Percentiles rank a stretch among this genome's conserved stretches.
phyloP scores from a whole-genome alignment of 1,140 invertebrate species.

The Drosophila parabipectinata region DNA sequence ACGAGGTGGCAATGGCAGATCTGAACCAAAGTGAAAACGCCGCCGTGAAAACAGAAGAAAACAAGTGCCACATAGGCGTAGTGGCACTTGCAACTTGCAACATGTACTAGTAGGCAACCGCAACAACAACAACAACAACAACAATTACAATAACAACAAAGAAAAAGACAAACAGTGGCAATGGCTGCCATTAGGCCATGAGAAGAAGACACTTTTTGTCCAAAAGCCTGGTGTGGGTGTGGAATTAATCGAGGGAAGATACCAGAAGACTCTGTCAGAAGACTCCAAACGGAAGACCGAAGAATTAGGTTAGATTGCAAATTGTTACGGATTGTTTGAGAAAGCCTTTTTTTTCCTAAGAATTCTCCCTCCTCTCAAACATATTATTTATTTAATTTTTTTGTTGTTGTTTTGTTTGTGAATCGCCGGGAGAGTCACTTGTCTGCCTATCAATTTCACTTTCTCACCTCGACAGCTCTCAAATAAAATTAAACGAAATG shows the following conservation, averaged over 20 bases:
- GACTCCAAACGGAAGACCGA: conserved; percentile 26
- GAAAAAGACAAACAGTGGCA: conserved; percentile 75
- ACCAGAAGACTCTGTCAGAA: background rate
- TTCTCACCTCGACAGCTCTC: conserved; percentile 52
- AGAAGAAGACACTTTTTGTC: conserved; percentile 74
- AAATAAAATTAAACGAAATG: conserved; percentile 22
- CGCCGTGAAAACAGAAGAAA: conserved; percentile 13
- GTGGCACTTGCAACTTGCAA: conserved; percentile 35
- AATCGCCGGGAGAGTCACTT: conserved; percentile 54
- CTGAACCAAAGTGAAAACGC: conserved; percentile 51
- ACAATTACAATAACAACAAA: conserved; percentile 49
- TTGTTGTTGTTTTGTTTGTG: background rate
- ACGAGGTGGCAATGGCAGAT: conserved; percentile 61
- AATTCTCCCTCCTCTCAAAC: conserved; percentile 20
- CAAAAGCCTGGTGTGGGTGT: conserved; percentile 25
- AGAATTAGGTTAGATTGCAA: conserved; percentile 65
- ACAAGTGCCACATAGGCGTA: conserved; percentile 5
- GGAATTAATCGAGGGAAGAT: conserved; percentile 17
- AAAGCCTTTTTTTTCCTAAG: conserved; percentile 61
- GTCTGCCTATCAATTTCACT: conserved; percentile 74
- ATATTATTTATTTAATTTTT: background rate
- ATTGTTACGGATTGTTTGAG: conserved; percentile 54
- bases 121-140: conserved; percentile 24
- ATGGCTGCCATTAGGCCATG: conserved; percentile 68
- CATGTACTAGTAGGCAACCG: conserved; percentile 15